These are phyloP conservation scores for Notamacropus eugenii DNA, from an alignment of 2,797 vertebrate species.

Conservation along the genomic window DNA sequence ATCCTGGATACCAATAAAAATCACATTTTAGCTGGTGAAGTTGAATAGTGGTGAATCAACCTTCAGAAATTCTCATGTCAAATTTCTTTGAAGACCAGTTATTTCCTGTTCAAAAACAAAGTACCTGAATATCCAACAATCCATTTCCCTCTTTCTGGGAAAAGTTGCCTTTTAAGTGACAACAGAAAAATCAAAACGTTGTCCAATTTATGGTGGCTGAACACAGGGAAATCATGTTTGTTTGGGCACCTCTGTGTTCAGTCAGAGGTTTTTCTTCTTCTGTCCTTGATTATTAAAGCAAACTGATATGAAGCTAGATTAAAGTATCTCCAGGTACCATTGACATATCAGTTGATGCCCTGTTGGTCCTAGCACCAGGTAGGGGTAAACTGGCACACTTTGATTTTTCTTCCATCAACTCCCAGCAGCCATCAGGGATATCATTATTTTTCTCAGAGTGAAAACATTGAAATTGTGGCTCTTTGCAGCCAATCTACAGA, in stretches of 20 bases:
- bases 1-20: slow-evolving; percentile 43
- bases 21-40: accelerated
- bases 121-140: background rate
- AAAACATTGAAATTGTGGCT: slow-evolving; percentile 76
- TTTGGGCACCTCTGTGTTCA: slow-evolving; percentile 55
- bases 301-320: slow-evolving; percentile 57
- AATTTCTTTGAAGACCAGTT: slow-evolving; percentile 12
- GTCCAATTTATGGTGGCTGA: slow-evolving; percentile 61
- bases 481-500: slow-evolving; percentile 73
- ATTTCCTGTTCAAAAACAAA: slow-evolving; percentile 47
- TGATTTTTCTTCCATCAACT: slow-evolving; percentile 71
- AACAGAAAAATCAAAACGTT: slow-evolving; percentile 54
- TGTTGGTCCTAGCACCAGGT: slow-evolving; percentile 63
- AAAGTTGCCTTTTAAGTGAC: slow-evolving; percentile 50
- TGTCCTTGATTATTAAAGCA: slow-evolving; percentile 56
- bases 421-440: slow-evolving; percentile 69
- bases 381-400: slow-evolving; percentile 62
- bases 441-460: slow-evolving; percentile 22
- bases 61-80: accelerated
- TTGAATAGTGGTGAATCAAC: slow-evolving; percentile 30
- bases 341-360: slow-evolving; percentile 64
- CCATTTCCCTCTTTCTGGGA: slow-evolving; percentile 43
- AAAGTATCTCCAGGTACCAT: slow-evolving; percentile 62
- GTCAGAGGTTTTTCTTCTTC: slow-evolving; percentile 49
- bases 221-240: slow-evolving; percentile 53